Evolutionary conservation across 2,797 vertebrate genomes (phyloP), one percentile per base, ranked within the genome.

Genomic region (Mus spretus): DNA sequence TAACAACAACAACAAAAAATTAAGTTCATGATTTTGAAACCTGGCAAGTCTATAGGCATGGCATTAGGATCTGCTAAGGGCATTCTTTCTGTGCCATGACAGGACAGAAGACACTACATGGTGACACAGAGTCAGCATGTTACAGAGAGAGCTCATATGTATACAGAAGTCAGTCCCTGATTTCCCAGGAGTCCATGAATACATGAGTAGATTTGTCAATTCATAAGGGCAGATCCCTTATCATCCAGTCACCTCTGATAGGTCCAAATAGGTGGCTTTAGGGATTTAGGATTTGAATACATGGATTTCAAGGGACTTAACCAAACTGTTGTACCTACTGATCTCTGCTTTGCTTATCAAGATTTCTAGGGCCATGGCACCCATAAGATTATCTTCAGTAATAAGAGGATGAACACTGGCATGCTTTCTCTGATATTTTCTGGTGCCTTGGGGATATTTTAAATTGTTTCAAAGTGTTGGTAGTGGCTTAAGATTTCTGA

Each of bases 391-490:
- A 37, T 93, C 53, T 74, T 2, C 4, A 61, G 9, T 53, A 28
- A 4, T 63, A 59, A 90, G 77, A 63, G 24, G 26, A 59, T 24
- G 78, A 13, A 89, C 75, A 40, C 2, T 17, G 34, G 14, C 2
- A 24, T 37, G 9, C 15, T 78, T 93, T 77, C 24, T 53, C 65
- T 95, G 81, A 75, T 80, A 55, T 77, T 85, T 94, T 57, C 31
- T 90, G n/a, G 14, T 24, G 14, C 75, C 81, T 65, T 50, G 44
- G 75, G 44, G 40, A 37, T 87, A 50, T 40, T 81, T 74, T 93
- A 83, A 89, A 55, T 74, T 89, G 61, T 22, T 80, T 83, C 44
- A 37, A 47, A 55, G 24, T 79, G 6, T 65, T 44, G 70, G 83
- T 37, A 53, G 65, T 47, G 77, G 22, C 65, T 86, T 78, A 83